Conservation (phyloP, 1,140 invertebrate species). For the Eupeodes corollae region DNA sequence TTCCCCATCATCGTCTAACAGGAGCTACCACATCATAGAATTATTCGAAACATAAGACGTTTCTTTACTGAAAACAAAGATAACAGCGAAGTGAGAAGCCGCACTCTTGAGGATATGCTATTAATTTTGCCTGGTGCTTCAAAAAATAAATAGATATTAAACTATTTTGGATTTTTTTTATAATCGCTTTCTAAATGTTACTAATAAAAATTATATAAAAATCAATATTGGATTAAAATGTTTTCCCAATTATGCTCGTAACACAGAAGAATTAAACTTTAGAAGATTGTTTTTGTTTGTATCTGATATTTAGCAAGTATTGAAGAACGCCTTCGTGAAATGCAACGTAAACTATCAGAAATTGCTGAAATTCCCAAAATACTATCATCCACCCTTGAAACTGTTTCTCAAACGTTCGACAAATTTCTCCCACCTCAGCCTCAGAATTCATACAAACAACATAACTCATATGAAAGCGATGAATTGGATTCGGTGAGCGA, state of each 20-base stretch:
- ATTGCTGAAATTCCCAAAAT: constrained; percentile 35
- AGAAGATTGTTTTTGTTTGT: too few relatives aligned
- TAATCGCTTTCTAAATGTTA: too few relatives aligned
- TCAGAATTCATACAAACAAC: neutral
- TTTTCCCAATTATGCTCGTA: too few relatives aligned
- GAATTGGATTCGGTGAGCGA: neutral
- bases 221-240: too few relatives aligned
- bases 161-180: too few relatives aligned
- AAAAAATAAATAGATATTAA: constrained; percentile 4
- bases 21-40: constrained; percentile 36
- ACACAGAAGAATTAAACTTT: too few relatives aligned
- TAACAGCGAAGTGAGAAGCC: constrained; percentile 27
- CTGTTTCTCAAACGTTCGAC: constrained; percentile 31
- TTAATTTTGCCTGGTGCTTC: constrained; percentile 30
- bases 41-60: constrained; percentile 32
- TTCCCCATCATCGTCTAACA: constrained; percentile 4
- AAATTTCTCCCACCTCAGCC: constrained; percentile 14
- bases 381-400: constrained; percentile 29
- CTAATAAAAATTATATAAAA: too few relatives aligned
- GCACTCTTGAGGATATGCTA: constrained; percentile 35
- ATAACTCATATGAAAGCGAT: neutral
- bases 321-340: constrained; percentile 26
- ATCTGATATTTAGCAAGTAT: constrained; percentile 11
- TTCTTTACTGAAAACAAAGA: constrained; percentile 35
- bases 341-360: constrained; percentile 32